Base-by-base conservation (phyloP, 2,113 vertebrate genomes). In the Tauraco erythrolophus region DNA sequence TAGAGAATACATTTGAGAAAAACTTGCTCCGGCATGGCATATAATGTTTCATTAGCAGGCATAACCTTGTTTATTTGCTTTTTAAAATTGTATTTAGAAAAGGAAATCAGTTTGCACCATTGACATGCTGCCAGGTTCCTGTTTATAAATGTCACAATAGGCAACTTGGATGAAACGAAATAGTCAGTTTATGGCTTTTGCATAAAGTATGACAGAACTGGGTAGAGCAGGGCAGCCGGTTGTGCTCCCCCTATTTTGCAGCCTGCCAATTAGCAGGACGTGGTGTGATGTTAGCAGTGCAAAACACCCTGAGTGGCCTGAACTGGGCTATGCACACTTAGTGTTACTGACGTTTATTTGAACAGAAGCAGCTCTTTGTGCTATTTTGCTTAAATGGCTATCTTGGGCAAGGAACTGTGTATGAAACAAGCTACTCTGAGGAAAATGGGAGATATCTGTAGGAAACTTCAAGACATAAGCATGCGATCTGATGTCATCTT, bases 61-160 rank as follows among this genome's bases (percentile, higher is more conserved):
- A 97, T 98, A 98, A 98, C 97, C 96, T 98, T 98, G 97, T 98
- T 98, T 98, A 98, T 98, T 98, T 98, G 98, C 97, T 98, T 98
- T 98, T 98, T 96, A 96, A 98, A 98, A 98, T 98, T 98, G 97
- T 98, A 98, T 98, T 98, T 98, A 97, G 97, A 93, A 98, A 97
- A 98, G 98, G 98, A 98, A 98, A 98, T 98, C 98, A 97, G 97
- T 98, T 98, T 98, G 98, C 97, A 98, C 98, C 97, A 93, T 96
- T 98, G 98, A 98, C 98, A 97, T 94, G 89, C 96, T 98, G 98
- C 98, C 98, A 98, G 98, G 96, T 98, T 98, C 97, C 98, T 98
- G 98, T 98, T 98, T 98, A 98, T 98, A 98, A 98, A 98, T 97
- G 97, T 92, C 95, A 98, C 97, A 98, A 98, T 95, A 97, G 98